phyloP scores from a whole-genome alignment of 2,797 vertebrate species.

The Miichthys miiuy region DNA sequence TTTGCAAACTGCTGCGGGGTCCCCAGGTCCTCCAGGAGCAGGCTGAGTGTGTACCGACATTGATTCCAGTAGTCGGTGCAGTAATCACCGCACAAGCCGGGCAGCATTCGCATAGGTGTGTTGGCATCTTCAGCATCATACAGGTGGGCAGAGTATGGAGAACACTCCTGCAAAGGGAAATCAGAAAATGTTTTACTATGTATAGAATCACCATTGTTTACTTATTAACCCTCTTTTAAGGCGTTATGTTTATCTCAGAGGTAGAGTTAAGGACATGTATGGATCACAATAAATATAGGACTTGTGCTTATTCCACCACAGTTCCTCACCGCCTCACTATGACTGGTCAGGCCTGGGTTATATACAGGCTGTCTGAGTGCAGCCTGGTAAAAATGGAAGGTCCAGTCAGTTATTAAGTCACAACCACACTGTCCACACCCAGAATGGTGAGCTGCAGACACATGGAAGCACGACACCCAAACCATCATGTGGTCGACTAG shows the following conservation, averaged over 20 bases:
- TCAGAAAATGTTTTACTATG: neutral
- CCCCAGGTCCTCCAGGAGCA: conserved; percentile 75
- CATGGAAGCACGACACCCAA: conserved; percentile 56
- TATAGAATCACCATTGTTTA: neutral
- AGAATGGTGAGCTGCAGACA: conserved; percentile 59
- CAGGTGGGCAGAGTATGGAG: conserved; percentile 88
- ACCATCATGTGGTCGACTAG: conserved; percentile 56
- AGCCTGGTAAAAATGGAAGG: conserved; percentile 73
- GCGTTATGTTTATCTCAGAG: conserved; percentile 14
- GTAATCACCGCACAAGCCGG: conserved; percentile 86
- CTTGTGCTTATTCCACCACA: conserved; percentile 29
- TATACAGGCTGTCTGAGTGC: conserved; percentile 62
- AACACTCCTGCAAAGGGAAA: conserved; percentile 83
- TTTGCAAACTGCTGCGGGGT: conserved; percentile 63
- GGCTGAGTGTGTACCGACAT: conserved; percentile 87
- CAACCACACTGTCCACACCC: conserved; percentile 80
- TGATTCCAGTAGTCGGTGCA: conserved; percentile 85
- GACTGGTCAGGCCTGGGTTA: conserved; percentile 56
- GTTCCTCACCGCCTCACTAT: conserved; percentile 27
- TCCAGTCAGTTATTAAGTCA: conserved; percentile 81
- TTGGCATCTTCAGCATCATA: conserved; percentile 89
- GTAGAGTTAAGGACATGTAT: conserved; percentile 20
- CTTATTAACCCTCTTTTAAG: neutral
- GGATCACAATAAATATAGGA: conserved; percentile 42
- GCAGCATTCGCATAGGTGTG: conserved; percentile 85